Evolutionary conservation across 1,140 invertebrate genomes (phyloP).

Genomic region (Papilio xuthus): DNA sequence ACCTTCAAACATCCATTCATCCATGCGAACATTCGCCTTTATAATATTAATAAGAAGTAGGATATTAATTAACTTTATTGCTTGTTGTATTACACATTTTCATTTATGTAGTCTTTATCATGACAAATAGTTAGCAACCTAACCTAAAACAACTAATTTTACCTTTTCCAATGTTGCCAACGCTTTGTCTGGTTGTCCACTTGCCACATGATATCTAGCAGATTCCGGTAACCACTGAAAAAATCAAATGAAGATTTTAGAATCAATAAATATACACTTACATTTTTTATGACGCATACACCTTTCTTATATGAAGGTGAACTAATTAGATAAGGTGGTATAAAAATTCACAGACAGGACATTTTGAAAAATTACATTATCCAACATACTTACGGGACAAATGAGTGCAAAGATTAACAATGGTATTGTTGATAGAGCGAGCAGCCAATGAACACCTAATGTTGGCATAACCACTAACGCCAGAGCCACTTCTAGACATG

Average conservation of each 20-base stretch:
- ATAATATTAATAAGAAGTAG: too few relatives aligned
- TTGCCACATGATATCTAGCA: slow-evolving; percentile 92
- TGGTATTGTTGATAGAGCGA: slow-evolving; percentile 93
- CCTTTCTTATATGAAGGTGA: too few relatives aligned
- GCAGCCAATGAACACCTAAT: slow-evolving; percentile 94
- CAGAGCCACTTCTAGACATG: slow-evolving; percentile 95
- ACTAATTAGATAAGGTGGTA: too few relatives aligned
- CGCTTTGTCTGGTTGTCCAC: slow-evolving; percentile 93
- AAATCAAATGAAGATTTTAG: slow-evolving; percentile 1
- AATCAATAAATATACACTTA: slow-evolving; percentile 11
- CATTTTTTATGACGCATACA: slow-evolving; percentile 5
- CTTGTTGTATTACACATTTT: too few relatives aligned
- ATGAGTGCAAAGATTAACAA: slow-evolving; percentile 91
- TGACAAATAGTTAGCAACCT: too few relatives aligned
- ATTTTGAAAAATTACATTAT: neutral
- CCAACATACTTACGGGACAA: slow-evolving; percentile 85
- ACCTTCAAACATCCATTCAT: too few relatives aligned
- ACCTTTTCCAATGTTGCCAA: slow-evolving; percentile 91
- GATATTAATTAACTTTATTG: too few relatives aligned
- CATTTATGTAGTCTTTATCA: neutral
- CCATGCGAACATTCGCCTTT: too few relatives aligned
- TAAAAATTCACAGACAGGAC: neutral
- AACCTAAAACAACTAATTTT: slow-evolving; percentile 20
- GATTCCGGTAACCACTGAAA: slow-evolving; percentile 96
- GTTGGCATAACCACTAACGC: slow-evolving; percentile 96